These are phyloP conservation scores for Phenganax stokvisi DNA, from an alignment of 92 coral and sea anemone genomes.

Conservation along the genomic window DNA sequence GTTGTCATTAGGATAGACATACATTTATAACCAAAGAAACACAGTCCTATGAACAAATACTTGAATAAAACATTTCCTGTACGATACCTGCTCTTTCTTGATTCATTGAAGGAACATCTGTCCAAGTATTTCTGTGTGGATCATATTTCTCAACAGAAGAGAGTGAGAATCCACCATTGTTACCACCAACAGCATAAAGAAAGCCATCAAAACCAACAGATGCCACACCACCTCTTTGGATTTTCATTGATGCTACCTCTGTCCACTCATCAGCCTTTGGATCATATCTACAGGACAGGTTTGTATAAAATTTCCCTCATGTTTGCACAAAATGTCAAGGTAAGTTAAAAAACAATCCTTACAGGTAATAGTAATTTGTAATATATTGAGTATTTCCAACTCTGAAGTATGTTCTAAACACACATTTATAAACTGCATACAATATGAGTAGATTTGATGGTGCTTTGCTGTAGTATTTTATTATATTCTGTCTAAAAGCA, in stretches of 20 bases:
- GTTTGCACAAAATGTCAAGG: no score
- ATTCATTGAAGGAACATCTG: constrained; percentile 75
- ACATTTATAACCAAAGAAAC: no score
- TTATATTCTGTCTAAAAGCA: no score
- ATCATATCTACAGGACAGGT: constrained; percentile 60
- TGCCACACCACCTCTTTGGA: constrained; percentile 93
- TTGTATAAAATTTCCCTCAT: not conserved
- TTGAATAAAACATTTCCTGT: not conserved
- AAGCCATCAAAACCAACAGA: constrained; percentile 74
- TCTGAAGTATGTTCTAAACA: no score
- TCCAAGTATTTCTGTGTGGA: constrained; percentile 88
- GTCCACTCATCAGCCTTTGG: constrained; percentile 83
- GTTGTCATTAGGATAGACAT: no score
- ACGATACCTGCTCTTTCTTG: constrained; percentile 83
- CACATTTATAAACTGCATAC: no score
- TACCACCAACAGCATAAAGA: constrained; percentile 97
- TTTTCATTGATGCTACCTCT: constrained; percentile 69
- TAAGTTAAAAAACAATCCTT: no score
- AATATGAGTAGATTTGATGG: no score
- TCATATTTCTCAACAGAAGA: constrained; percentile 83
- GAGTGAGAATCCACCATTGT: constrained; percentile 79
- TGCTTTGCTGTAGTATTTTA: no score
- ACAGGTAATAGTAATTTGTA: no score
- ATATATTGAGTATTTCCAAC: no score
- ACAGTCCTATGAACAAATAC: not conserved